phyloP scores from a whole-genome alignment of 2,888 invertebrate species.

The Cyclophora punctaria region DNA sequence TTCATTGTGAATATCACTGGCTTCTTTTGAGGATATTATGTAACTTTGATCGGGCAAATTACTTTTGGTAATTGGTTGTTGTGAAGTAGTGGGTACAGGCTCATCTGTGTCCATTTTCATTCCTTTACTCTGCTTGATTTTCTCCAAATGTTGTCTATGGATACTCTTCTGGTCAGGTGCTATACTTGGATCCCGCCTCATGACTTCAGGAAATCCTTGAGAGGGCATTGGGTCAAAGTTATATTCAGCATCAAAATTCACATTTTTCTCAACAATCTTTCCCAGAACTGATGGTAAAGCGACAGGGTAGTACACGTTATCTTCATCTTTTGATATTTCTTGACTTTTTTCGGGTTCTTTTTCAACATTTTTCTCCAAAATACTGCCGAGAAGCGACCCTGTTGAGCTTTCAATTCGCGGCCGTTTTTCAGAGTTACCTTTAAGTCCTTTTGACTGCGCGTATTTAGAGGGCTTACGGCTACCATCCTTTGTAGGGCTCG shows the following conservation, averaged over 20 bases:
- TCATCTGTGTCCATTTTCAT: constrained; percentile 44
- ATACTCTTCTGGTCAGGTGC: constrained; percentile 57
- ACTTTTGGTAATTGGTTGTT: constrained; percentile 7
- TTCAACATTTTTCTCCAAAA: constrained; percentile 47
- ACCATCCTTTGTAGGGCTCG: constrained; percentile 18
- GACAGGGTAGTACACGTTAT: constrained; percentile 63
- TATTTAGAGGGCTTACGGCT: constrained; percentile 56
- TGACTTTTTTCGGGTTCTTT: constrained; percentile 3
- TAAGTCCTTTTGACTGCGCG: constrained; percentile 53
- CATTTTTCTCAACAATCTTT: constrained; percentile 74
- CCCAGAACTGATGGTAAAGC: constrained; percentile 64
- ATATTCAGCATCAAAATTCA: constrained; percentile 24
- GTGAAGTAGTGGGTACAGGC: constrained; percentile 16
- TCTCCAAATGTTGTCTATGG: constrained; percentile 59
- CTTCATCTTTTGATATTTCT: constrained; percentile 32
- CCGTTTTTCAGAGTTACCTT: constrained; percentile 53
- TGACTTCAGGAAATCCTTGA: constrained; percentile 69
- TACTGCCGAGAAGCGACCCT: constrained; percentile 37
- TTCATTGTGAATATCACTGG: constrained; percentile 80
- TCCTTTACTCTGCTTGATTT: constrained; percentile 15
- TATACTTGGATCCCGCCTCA: constrained; percentile 44
- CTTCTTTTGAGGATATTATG: constrained; percentile 64
- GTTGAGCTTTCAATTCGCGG: constrained; percentile 34
- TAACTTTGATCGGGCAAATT: constrained; percentile 57
- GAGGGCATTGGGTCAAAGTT: constrained; percentile 41